Conservation (phyloP, 2,888 invertebrate species). For the Neocrepidodera transversa region DNA sequence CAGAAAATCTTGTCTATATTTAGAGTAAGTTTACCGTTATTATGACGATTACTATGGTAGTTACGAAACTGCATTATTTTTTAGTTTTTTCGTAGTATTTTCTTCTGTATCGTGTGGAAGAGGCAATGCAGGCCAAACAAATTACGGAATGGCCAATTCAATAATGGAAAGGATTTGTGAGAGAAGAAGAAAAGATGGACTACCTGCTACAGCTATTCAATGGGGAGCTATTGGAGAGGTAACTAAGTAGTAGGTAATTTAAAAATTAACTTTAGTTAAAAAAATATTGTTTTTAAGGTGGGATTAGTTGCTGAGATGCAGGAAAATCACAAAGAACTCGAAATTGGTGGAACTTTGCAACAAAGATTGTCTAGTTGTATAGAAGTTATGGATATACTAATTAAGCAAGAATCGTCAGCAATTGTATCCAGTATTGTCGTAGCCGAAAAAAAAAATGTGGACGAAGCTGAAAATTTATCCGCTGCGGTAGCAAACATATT, state of each 20-base stretch:
- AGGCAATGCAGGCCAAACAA: slow-evolving; percentile 90
- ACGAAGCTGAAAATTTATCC: slow-evolving; percentile 73
- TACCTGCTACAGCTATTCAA: slow-evolving; percentile 84
- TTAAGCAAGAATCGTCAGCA: slow-evolving; percentile 67
- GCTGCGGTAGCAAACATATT: slow-evolving; percentile 67
- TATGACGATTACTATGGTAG: no score
- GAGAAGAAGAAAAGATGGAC: slow-evolving; percentile 70
- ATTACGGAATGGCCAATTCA: slow-evolving; percentile 90
- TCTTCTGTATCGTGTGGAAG: slow-evolving; percentile 92
- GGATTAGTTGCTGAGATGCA: slow-evolving; percentile 72
- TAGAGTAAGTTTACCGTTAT: background rate
- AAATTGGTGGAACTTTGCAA: slow-evolving; percentile 69
- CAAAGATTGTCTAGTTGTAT: slow-evolving; percentile 73
- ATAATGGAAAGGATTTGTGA: slow-evolving; percentile 90
- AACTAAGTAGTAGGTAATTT: no score
- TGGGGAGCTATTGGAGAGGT: slow-evolving; percentile 93
- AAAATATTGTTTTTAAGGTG: slow-evolving; percentile 55
- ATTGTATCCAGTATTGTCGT: slow-evolving; percentile 86
- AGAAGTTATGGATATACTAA: slow-evolving; percentile 70
- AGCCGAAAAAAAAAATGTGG: slow-evolving; percentile 76
- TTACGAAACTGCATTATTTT: background rate
- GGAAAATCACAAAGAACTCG: slow-evolving; percentile 58
- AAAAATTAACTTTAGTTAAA: no score
- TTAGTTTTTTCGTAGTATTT: slow-evolving; percentile 80
- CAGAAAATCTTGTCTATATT: slow-evolving; percentile 41